Conservation (phyloP, 2,113 vertebrate species). For the Corydoras sp. region DNA sequence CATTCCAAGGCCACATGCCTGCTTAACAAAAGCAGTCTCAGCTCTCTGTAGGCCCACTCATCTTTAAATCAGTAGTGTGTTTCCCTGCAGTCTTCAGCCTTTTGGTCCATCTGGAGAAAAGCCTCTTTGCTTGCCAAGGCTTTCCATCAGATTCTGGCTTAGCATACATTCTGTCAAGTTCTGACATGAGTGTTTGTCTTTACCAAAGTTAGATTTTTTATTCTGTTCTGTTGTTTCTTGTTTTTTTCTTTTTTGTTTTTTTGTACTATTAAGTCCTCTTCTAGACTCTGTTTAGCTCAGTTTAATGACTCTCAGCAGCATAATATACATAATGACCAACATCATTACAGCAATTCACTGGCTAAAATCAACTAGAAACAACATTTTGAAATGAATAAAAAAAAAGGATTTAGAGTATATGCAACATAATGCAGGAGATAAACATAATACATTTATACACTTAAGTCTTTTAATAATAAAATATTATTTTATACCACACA, state of each 20-base stretch:
- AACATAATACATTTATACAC: too few relatives aligned
- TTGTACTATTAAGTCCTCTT: too few relatives aligned
- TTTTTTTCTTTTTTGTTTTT: too few relatives aligned
- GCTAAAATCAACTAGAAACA: not conserved
- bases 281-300: not conserved
- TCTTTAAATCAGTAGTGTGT: not conserved
- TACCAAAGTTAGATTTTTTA: too few relatives aligned
- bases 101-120: constrained; percentile 3
- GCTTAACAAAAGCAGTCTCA: not conserved
- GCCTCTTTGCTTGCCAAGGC: not conserved
- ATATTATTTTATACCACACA: too few relatives aligned
- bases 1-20: constrained; percentile 5
- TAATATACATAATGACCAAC: not conserved
- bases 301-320: constrained; percentile 2
- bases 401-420: too few relatives aligned
- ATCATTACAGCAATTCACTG: constrained; percentile 12
- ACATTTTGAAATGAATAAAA: too few relatives aligned
- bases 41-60: constrained; percentile 7
- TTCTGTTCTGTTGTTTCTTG: too few relatives aligned
- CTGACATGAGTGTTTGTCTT: not conserved
- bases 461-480: too few relatives aligned
- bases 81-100: not conserved
- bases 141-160: not conserved
- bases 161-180: not conserved
- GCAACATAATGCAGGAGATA: too few relatives aligned